Conservation (phyloP, 2,113 vertebrate genomes). For the Balaenoptera acutorostrata region DNA sequence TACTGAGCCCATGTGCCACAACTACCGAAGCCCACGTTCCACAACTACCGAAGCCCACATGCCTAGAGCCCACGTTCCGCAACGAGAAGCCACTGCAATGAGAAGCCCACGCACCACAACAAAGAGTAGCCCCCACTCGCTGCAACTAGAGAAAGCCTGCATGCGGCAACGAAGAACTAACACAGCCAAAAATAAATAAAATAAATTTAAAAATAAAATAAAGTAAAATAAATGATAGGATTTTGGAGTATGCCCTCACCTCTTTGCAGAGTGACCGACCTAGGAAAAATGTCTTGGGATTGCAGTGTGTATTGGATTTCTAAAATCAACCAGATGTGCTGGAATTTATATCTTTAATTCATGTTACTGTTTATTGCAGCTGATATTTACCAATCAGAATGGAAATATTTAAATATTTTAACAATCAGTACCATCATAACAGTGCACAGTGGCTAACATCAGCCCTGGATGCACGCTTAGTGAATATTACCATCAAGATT, state of each 20-base stretch:
- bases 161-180: fast-evolving
- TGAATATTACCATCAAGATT: background rate
- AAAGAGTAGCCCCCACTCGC: no score
- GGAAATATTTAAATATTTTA: slow-evolving; percentile 1
- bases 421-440: background rate
- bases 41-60: no score
- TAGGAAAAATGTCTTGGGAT: background rate
- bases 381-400: background rate
- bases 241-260: background rate
- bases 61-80: no score
- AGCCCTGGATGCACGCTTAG: background rate
- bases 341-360: slow-evolving; percentile 8
- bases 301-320: background rate
- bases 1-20: no score
- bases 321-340: background rate
- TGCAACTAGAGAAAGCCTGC: no score
- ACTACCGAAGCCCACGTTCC: no score
- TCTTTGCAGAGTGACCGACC: background rate
- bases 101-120: no score
- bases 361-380: background rate
- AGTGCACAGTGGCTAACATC: background rate
- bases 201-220: no score
- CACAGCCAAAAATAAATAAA: no score
- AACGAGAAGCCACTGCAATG: no score
- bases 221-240: background rate